Evolutionary conservation across 2,888 invertebrate species (phyloP).

Genomic region (Endotricha flammealis): DNA sequence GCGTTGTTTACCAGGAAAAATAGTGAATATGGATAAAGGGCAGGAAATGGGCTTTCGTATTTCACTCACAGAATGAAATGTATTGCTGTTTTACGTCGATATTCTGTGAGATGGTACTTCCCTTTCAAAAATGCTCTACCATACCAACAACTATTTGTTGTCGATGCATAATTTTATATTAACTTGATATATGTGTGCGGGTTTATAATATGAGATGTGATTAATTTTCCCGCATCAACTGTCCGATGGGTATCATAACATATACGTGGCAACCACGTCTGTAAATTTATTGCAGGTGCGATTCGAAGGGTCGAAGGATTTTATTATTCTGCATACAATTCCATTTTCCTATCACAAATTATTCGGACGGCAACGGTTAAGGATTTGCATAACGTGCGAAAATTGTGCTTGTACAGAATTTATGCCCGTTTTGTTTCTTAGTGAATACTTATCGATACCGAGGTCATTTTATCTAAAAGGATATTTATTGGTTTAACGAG

Average conservation of each 20-base stretch:
- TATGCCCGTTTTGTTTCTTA: conserved; percentile 36
- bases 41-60: too few species aligned
- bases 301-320: conserved; percentile 65
- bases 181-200: too few species aligned
- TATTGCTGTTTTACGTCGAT: too few species aligned
- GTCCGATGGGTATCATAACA: conserved; percentile 32
- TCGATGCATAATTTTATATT: too few species aligned
- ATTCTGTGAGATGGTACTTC: too few species aligned
- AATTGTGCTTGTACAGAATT: conserved; percentile 54
- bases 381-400: conserved; percentile 66
- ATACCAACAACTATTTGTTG: too few species aligned
- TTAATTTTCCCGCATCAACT: conserved; percentile 13
- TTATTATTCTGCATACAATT: conserved; percentile 74
- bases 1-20: too few species aligned
- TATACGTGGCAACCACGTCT: conserved; percentile 44
- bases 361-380: conserved; percentile 59
- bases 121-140: too few species aligned
- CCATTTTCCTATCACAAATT: conserved; percentile 73
- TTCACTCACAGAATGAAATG: too few species aligned
- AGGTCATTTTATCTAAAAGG: background rate
- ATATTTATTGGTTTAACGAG: too few species aligned
- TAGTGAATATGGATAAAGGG: too few species aligned
- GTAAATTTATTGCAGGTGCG: conserved; percentile 61
- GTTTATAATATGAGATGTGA: background rate
- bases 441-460: conserved; percentile 20